Percentiles rank a stretch among this genome's conserved stretches.
Evolutionary conservation across 92 coral and sea anemone species (phyloP).

Genomic region (Epizoanthus stellaris): DNA sequence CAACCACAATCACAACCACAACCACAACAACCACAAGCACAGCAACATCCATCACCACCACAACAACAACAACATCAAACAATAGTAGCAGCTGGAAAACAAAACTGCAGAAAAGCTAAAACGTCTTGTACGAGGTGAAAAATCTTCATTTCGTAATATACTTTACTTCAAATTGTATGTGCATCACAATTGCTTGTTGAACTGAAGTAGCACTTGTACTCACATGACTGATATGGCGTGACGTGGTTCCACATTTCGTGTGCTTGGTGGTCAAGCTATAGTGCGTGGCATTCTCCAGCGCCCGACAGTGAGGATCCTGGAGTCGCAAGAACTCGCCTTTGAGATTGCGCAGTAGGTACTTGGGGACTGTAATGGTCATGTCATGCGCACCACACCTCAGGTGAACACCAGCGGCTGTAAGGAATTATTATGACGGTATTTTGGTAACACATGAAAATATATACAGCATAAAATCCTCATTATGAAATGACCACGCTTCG

Average conservation of each 20-base stretch:
- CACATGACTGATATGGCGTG: constrained; percentile 75
- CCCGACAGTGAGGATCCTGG: constrained; percentile 73
- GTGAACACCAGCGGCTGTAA: constrained; percentile 76
- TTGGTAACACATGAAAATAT: not conserved
- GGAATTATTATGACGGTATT: not conserved
- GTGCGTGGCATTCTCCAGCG: constrained; percentile 79
- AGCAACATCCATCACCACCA: too few relatives aligned
- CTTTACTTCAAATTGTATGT: too few relatives aligned
- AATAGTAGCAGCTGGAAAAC: too few relatives aligned
- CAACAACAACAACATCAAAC: too few relatives aligned
- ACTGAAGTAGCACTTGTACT: not conserved
- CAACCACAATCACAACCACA: too few relatives aligned
- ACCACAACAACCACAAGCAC: too few relatives aligned
- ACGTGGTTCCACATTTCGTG: constrained; percentile 80
- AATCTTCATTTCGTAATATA: too few relatives aligned
- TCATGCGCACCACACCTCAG: constrained; percentile 78
- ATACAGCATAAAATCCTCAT: not conserved
- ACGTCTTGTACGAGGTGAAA: too few relatives aligned
- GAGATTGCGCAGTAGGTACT: constrained; percentile 77
- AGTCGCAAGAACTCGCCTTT: constrained; percentile 80
- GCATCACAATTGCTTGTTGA: too few relatives aligned
- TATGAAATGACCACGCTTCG: too few relatives aligned
- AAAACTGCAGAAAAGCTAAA: too few relatives aligned
- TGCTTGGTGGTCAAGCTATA: constrained; percentile 74
- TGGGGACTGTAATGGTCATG: constrained; percentile 78